Conservation (phyloP, 2,113 vertebrate species). For the Melanerpes formicivorus region DNA sequence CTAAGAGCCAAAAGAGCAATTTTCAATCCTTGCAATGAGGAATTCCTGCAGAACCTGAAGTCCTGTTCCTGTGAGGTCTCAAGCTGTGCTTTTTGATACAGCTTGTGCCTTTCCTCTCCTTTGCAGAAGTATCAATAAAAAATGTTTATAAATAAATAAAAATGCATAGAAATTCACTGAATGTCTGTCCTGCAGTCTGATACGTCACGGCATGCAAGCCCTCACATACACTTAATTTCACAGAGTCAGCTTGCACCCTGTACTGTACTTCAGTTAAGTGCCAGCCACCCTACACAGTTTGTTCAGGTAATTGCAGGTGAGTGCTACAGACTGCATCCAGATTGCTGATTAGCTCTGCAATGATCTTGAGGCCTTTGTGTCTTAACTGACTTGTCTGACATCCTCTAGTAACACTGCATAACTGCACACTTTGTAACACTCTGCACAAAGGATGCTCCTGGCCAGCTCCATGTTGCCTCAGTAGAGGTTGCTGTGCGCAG, state of each 20-base stretch:
- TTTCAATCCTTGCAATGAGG: background rate
- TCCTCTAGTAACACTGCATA: background rate
- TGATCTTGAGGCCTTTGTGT: background rate
- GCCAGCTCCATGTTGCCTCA: background rate
- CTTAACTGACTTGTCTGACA: background rate
- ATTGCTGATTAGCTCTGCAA: background rate
- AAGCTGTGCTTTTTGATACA: background rate
- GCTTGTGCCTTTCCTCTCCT: background rate
- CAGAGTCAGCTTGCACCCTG: fast-evolving
- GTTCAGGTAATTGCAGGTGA: fast-evolving
- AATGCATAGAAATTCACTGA: background rate
- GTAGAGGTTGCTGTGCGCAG: background rate
- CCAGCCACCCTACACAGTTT: background rate
- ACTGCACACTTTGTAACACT: background rate
- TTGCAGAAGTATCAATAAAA: background rate
- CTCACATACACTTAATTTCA: background rate
- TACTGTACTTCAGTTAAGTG: background rate
- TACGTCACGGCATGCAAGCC: background rate
- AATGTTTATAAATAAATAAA: background rate
- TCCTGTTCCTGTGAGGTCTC: background rate
- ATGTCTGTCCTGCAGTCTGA: background rate
- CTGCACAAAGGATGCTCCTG: fast-evolving
- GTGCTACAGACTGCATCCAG: too few relatives aligned
- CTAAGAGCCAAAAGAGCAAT: background rate
- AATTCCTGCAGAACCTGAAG: background rate